Conservation (phyloP, 2,113 vertebrate genomes). For the Meleagris gallopavo region DNA sequence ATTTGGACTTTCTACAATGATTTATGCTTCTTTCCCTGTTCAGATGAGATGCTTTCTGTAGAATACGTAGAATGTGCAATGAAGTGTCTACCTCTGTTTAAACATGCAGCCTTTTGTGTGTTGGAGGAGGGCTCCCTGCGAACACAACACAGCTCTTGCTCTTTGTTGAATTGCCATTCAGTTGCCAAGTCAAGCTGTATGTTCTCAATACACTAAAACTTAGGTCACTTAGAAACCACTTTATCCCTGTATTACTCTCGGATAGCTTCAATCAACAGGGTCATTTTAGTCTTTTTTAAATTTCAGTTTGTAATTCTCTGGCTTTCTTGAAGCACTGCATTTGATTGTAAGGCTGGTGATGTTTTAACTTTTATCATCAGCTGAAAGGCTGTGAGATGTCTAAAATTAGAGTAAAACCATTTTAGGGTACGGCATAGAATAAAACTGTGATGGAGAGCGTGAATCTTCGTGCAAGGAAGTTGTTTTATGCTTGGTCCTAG, state of each 20-base stretch:
- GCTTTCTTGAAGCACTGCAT: neutral
- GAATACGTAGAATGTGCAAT: neutral
- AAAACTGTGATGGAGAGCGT: neutral
- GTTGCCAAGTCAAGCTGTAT: neutral
- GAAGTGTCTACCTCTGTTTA: constrained; percentile 6
- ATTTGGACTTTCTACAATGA: neutral
- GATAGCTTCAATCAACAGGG: constrained; percentile 23
- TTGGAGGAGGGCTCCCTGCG: neutral
- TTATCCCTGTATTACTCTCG: neutral
- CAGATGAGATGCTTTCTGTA: neutral
- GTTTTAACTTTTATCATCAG: neutral
- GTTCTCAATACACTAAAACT: neutral
- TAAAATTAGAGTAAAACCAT: neutral
- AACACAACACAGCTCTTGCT: neutral
- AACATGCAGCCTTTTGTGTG: neutral
- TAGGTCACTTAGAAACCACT: neutral
- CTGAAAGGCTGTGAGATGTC: constrained; percentile 7
- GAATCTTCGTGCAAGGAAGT: neutral
- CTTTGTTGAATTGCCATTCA: neutral
- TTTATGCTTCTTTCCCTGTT: neutral
- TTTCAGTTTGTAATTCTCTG: neutral
- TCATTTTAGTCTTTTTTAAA: neutral
- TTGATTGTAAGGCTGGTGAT: neutral
- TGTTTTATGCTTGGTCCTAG: neutral
- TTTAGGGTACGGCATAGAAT: neutral